Conservation (phyloP, 1,140 invertebrate genomes). For the Zophobas morio region DNA sequence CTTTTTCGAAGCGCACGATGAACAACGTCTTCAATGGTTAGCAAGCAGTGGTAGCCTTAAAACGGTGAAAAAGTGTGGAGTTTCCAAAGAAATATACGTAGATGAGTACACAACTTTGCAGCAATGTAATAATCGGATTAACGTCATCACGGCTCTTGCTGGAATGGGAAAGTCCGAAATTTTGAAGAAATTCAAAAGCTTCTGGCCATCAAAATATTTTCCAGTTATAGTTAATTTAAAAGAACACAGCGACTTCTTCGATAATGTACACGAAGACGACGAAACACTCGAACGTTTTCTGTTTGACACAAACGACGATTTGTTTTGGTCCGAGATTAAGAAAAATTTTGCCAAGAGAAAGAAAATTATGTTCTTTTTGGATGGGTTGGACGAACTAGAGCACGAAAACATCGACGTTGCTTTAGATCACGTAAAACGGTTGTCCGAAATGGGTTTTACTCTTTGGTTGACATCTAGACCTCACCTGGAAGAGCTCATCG, state of each 20-base stretch:
- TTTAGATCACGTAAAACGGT: not conserved
- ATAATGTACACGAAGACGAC: not conserved
- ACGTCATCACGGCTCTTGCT: not conserved
- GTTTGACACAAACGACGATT: not conserved
- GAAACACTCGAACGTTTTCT: not conserved
- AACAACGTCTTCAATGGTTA: not conserved
- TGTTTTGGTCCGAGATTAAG: not conserved
- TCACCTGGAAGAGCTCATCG: not conserved
- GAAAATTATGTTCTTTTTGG: not conserved
- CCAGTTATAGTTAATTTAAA: not conserved
- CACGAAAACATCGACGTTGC: not conserved
- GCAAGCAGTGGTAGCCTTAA: not conserved
- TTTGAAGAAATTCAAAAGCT: not conserved
- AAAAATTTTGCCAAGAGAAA: not conserved
- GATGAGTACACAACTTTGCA: not conserved
- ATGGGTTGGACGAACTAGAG: not conserved
- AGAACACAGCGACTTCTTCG: not conserved
- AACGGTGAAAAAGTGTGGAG: not conserved
- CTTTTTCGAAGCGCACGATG: not conserved
- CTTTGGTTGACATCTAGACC: not conserved
- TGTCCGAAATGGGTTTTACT: not conserved
- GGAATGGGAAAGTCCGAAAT: not conserved
- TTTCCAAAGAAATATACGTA: not conserved
- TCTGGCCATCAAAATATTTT: not conserved
- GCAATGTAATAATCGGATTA: not conserved